Base-by-base conservation (phyloP, 2,888 invertebrate genomes). In the Acleris literana region DNA sequence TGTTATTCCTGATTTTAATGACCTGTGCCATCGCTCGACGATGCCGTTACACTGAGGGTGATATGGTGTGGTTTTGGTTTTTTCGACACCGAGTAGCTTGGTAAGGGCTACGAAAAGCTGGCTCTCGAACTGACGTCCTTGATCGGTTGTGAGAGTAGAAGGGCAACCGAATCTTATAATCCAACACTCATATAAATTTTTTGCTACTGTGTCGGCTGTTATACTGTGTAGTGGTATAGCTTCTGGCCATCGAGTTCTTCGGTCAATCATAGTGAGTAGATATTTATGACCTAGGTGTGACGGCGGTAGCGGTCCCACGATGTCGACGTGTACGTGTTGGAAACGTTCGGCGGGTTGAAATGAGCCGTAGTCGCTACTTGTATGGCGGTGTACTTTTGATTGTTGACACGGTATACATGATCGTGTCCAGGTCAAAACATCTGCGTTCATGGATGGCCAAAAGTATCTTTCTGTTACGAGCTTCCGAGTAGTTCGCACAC, bases 151-250 rank as follows among this genome's bases (percentile, higher is more conserved):
- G 4, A 63, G 17, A 13, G 29, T 59, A n/a, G 44, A 11, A 9
- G 69, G 71, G 22, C 64, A 65, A 22, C 71, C 72, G 49, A 64
- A 71, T 5, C 70, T 62, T 16, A 25, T 48, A 17, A 69, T 72
- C 69, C 69, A 68, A 5, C 20, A 16, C 17, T 51, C 60, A 33
- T 70, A 69, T 22, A 81, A 69, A 1, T 70, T 70, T 9, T 64
- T 62, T 0, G 77, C 73, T 0, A 79, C 73, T 76, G n/a, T 78
- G n/a, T 74, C 72, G 0, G 78, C 78, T 1, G 73, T 68, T 56
- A 68, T 71, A 5, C 69, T 68, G 2, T 13, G 39, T 39, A 39
- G 13, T 39, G 39, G 39, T 7, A 11, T 11, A 11, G 39, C 39
- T 39, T 74, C 71, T 3, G 71, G 70, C 71, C 72, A 72, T 1